A percentile compares a stretch with the other conserved stretches of the same genome.
These are phyloP conservation scores for Cherax quadricarinatus DNA, from an alignment of 1,140 invertebrate genomes.

Conservation along the genomic window DNA sequence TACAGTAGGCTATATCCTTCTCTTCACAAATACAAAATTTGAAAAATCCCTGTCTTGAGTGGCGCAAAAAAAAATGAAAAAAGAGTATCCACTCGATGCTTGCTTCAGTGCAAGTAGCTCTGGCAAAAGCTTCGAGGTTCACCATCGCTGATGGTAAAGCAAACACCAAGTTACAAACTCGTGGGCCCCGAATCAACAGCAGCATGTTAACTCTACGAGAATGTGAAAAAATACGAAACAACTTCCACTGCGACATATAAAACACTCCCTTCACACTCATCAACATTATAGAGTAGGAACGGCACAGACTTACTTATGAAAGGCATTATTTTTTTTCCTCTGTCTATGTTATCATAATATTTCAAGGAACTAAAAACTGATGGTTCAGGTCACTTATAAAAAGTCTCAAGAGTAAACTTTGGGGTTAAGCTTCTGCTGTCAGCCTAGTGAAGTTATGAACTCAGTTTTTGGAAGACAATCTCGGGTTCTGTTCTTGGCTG, in stretches of 20 bases:
- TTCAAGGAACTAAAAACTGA: conserved; percentile 49
- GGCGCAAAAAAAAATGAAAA: not conserved
- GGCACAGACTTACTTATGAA: conserved; percentile 44
- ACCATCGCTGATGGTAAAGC: not conserved
- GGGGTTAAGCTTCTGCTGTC: not conserved
- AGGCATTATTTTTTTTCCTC: conserved; percentile 25
- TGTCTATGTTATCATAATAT: not conserved
- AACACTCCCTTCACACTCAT: not conserved
- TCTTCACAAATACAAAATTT: not conserved
- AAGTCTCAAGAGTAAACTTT: conserved; percentile 18
- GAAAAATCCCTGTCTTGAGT: not conserved
- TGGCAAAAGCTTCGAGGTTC: not conserved
- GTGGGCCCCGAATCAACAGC: not conserved
- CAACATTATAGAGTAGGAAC: conserved; percentile 53
- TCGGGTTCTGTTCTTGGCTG: conserved; percentile 24
- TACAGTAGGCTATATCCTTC: not conserved
- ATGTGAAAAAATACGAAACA: conserved; percentile 41
- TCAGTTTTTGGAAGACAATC: conserved; percentile 60
- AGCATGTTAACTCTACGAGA: conserved; percentile 18
- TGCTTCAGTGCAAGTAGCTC: not conserved
- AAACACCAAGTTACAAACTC: not conserved
- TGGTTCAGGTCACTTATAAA: conserved; percentile 39
- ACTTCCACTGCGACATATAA: conserved; percentile 42
- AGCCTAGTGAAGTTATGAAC: conserved; percentile 27
- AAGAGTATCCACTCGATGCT: not conserved